Evolutionary conservation across 30 jellyfish, hydroid and myxozoan species (phyloP).

Genomic region (Cassiopea andromeda): DNA sequence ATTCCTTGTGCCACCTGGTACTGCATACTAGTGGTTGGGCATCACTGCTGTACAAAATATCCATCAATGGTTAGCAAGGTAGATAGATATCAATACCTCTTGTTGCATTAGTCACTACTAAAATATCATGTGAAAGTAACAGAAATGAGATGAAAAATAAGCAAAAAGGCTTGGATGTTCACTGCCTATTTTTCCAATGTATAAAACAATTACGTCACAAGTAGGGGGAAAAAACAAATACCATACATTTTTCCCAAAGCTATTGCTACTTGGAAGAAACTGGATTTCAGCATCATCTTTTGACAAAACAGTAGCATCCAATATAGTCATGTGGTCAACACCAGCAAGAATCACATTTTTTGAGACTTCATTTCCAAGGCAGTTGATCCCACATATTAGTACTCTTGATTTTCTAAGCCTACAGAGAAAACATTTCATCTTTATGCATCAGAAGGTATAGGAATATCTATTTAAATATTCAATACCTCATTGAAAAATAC

Average conservation of each 20-base stretch:
- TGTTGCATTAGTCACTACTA: too few relatives aligned
- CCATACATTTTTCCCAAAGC: conserved; percentile 85
- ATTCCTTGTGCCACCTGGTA: too few relatives aligned
- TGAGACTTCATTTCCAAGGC: conserved; percentile 96
- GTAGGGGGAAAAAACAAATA: neutral
- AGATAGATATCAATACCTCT: too few relatives aligned
- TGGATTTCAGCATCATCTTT: conserved; percentile 72
- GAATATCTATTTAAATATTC: neutral
- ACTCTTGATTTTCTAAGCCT: conserved; percentile 88
- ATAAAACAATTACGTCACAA: neutral
- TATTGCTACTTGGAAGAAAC: conserved; percentile 65
- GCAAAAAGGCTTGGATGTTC: too few relatives aligned
- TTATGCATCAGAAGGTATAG: neutral
- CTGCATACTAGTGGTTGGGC: too few relatives aligned
- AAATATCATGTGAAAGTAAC: too few relatives aligned
- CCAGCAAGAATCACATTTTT: conserved; percentile 96
- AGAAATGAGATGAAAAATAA: too few relatives aligned
- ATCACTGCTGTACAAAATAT: too few relatives aligned
- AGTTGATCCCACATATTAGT: conserved; percentile 77
- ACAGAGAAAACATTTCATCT: neutral
- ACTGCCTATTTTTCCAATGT: too few relatives aligned
- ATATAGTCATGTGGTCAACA: conserved; percentile 86
- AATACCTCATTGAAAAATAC: too few relatives aligned
- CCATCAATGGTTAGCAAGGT: too few relatives aligned
- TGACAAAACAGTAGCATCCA: conserved; percentile 76